Conservation (phyloP, 2,797 vertebrate genomes). For the Clamator glandarius region DNA sequence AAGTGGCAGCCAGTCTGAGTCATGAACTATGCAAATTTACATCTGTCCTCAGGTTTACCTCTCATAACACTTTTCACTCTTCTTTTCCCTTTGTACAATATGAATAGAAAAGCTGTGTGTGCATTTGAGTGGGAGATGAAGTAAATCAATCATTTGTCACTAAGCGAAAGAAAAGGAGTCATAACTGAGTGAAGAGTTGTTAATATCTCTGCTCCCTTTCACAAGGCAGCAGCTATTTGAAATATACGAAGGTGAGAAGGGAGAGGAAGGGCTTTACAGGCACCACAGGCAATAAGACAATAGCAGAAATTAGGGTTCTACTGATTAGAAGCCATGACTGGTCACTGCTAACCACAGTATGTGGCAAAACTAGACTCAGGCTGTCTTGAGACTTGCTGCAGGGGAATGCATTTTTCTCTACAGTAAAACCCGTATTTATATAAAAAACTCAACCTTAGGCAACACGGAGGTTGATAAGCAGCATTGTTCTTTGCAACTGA, state of each 20-base stretch:
- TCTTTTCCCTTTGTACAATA: neutral
- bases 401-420: neutral
- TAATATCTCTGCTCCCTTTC: neutral
- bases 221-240: neutral
- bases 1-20: neutral
- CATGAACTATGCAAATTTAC: neutral
- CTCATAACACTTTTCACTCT: neutral
- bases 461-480: neutral
- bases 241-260: neutral
- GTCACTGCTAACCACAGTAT: neutral
- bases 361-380: neutral
- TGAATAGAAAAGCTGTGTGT: neutral
- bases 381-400: neutral
- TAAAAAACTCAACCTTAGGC: neutral
- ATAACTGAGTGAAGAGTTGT: neutral
- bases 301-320: neutral
- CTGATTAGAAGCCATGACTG: neutral
- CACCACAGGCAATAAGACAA: neutral
- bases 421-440: neutral
- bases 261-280: neutral
- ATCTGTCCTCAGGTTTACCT: neutral
- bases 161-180: neutral
- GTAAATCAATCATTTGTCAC: constrained; percentile 21
- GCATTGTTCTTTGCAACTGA: neutral
- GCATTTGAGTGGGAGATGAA: neutral